Evolutionary conservation across 2,888 invertebrate species (phyloP).

Genomic region (Athrips mouffetella): DNA sequence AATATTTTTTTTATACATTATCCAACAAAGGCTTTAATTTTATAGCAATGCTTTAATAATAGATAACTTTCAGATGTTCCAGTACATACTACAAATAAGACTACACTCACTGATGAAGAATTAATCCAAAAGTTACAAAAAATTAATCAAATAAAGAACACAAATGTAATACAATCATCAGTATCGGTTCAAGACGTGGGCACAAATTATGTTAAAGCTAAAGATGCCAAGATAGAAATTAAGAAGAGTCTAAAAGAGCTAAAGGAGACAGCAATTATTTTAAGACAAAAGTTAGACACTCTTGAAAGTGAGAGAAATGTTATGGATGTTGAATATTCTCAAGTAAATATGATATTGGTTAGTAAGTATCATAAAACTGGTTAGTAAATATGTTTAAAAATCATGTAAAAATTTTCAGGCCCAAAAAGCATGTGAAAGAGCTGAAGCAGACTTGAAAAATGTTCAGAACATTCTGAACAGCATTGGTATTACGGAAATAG

Average conservation of each 20-base stretch:
- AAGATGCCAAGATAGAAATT: constrained; percentile 31
- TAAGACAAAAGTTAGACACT: constrained; percentile 59
- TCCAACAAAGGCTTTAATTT: too few species aligned
- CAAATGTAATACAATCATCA: constrained; percentile 20
- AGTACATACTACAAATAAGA: constrained; percentile 16
- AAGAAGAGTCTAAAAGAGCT: constrained; percentile 58
- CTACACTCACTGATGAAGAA: constrained; percentile 33
- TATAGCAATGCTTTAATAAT: too few species aligned
- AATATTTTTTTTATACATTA: too few species aligned
- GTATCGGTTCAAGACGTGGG: constrained; percentile 19
- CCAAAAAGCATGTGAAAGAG: constrained; percentile 55
- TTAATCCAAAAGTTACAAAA: constrained; percentile 39
- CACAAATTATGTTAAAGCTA: constrained; percentile 18
- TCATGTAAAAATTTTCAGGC: constrained; percentile 39
- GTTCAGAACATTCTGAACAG: constrained; percentile 53
- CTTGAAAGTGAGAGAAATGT: constrained; percentile 63
- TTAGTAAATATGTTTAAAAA: neutral
- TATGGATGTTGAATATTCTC: constrained; percentile 63
- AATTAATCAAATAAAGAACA: constrained; percentile 35
- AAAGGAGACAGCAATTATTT: constrained; percentile 58
- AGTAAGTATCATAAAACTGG: too few species aligned
- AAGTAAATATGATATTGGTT: too few species aligned
- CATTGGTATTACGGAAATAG: constrained; percentile 53
- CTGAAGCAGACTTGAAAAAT: constrained; percentile 71
- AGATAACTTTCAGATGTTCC: constrained; percentile 20